A percentile compares a stretch with the other conserved stretches of the same genome.
Evolutionary conservation across 2,113 vertebrate genomes (phyloP).

Genomic region (Suncus etruscus): DNA sequence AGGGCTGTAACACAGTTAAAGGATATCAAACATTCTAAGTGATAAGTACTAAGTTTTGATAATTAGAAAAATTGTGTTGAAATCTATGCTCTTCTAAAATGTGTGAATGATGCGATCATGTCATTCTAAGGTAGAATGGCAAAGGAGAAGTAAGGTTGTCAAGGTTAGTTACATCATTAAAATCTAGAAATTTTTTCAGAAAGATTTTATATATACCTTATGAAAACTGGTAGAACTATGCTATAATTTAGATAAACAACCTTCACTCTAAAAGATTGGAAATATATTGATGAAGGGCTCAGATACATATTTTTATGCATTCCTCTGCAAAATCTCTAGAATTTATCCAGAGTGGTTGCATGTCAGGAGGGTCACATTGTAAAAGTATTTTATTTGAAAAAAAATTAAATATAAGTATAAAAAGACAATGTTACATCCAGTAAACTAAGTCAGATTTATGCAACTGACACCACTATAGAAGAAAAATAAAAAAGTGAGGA

Average conservation of each 20-base stretch:
- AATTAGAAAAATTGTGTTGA: background rate
- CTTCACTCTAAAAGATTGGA: background rate
- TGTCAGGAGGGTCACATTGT: background rate
- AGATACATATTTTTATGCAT: background rate
- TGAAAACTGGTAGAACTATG: background rate
- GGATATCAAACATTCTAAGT: background rate
- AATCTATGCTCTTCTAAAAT: background rate
- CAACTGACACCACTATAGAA: slow-evolving; percentile 42
- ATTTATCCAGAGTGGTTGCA: background rate
- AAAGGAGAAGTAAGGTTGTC: background rate
- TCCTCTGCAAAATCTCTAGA: background rate
- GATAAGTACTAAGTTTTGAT: background rate
- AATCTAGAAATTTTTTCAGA: background rate
- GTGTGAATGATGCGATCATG: accelerated
- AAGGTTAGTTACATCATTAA: background rate
- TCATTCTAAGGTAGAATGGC: no score
- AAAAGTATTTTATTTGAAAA: background rate
- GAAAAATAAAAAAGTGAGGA: slow-evolving; percentile 45
- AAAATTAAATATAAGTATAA: slow-evolving; percentile 28
- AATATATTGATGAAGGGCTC: background rate
- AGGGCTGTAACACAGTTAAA: background rate
- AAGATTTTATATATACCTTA: background rate
- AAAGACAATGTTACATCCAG: background rate
- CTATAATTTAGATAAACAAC: background rate
- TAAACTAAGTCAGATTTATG: background rate